phyloP scores from a whole-genome alignment of 2,113 vertebrate species.

The Rhodinocichla rosea region DNA sequence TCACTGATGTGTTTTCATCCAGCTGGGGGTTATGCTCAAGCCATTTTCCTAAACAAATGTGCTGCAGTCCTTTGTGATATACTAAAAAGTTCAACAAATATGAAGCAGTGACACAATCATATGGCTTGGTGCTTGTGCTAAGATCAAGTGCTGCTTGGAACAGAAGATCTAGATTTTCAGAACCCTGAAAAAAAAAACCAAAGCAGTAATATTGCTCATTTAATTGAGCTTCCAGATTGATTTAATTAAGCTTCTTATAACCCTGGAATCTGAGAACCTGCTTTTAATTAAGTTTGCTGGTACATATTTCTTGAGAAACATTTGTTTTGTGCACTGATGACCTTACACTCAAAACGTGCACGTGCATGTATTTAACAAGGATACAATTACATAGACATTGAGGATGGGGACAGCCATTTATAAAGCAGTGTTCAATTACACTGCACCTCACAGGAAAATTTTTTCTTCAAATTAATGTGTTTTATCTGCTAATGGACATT shows the following conservation, averaged over 20 bases:
- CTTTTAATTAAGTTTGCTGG: neutral
- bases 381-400: neutral
- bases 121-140: slow-evolving; percentile 91
- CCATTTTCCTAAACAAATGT: slow-evolving; percentile 54
- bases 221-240: neutral
- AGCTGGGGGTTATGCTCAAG: neutral
- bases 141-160: slow-evolving; percentile 87
- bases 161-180: slow-evolving; percentile 65
- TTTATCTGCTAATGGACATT: neutral
- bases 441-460: neutral
- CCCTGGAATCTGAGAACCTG: neutral
- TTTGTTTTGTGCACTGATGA: neutral
- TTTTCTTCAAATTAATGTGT: neutral
- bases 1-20: neutral
- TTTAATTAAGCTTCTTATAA: neutral
- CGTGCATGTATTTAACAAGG: neutral
- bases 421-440: neutral
- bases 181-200: slow-evolving; percentile 60
- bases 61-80: slow-evolving; percentile 73
- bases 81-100: slow-evolving; percentile 87
- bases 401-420: neutral
- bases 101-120: slow-evolving; percentile 90
- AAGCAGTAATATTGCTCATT: neutral
- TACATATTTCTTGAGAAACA: neutral
- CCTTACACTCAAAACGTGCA: neutral